Evolutionary conservation across 2,113 vertebrate genomes (phyloP).

Genomic region (Otus sunia): DNA sequence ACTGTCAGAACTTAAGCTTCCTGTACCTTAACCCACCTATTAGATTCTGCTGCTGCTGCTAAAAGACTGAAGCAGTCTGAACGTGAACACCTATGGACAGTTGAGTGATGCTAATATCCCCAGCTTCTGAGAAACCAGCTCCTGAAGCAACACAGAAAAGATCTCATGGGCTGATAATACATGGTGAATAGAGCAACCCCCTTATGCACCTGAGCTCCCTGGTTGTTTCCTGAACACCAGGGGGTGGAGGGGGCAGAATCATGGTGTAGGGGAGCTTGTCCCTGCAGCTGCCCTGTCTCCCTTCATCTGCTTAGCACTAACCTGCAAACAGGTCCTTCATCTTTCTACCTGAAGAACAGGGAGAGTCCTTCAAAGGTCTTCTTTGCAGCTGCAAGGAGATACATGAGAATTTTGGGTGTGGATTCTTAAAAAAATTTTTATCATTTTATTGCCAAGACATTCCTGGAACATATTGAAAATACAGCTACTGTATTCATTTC

Average conservation of each 20-base stretch:
- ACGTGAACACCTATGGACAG: not conserved
- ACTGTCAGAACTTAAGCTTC: not conserved
- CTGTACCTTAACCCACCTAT: not conserved
- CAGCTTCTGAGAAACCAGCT: not conserved
- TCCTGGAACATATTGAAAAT: not conserved
- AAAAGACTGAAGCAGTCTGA: not conserved
- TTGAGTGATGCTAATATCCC: not conserved
- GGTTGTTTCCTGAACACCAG: not conserved
- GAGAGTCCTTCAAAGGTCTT: not conserved
- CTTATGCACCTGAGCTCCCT: fast-evolving
- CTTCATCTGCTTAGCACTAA: not conserved
- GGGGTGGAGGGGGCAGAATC: not conserved
- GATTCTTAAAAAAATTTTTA: not conserved
- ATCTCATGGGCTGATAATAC: not conserved
- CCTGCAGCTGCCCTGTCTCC: not conserved
- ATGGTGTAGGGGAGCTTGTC: not conserved
- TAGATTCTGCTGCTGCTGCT: not conserved
- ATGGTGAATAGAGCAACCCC: not conserved
- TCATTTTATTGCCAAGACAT: not conserved
- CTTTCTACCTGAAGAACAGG: not conserved
- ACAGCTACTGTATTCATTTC: not conserved
- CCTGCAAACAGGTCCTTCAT: not conserved
- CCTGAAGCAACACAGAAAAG: not conserved
- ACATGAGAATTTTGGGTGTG: not conserved
- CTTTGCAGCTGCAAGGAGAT: not conserved